Evolutionary conservation across 2,113 vertebrate genomes (phyloP).

Genomic region (Ammodytes marinus): DNA sequence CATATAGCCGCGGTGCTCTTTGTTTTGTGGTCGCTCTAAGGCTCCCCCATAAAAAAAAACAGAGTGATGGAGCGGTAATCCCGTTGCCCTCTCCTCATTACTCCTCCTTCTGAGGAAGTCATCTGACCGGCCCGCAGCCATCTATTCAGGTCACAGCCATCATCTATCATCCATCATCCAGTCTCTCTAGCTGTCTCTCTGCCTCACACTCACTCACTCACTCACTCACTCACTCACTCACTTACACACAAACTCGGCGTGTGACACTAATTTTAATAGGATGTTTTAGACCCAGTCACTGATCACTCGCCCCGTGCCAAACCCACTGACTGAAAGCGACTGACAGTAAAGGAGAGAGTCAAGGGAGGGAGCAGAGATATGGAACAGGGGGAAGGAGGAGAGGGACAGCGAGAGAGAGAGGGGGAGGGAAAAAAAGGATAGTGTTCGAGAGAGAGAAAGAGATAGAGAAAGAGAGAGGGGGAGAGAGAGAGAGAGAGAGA

Average conservation of each 20-base stretch:
- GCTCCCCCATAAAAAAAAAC: conserved; percentile 56
- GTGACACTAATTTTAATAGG: conserved; percentile 69
- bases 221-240: conserved; percentile 5
- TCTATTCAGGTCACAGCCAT: conserved; percentile 78
- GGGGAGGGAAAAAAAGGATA: not conserved
- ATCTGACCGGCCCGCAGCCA: conserved; percentile 64
- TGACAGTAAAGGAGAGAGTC: conserved; percentile 40
- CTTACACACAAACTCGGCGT: conserved; percentile 49
- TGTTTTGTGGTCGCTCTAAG: conserved; percentile 53
- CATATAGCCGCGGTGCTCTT: conserved; percentile 52
- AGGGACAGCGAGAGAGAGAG: conserved; percentile 28
- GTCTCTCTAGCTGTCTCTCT: conserved; percentile 37
- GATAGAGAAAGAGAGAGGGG: conserved; percentile 9
- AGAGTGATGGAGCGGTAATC: conserved; percentile 71
- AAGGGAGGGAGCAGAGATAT: conserved; percentile 17
- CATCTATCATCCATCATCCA: conserved; percentile 74
- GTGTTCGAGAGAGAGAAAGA: conserved; percentile 11
- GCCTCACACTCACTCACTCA: conserved; percentile 49
- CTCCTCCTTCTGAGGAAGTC: conserved; percentile 72
- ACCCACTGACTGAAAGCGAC: conserved; percentile 45
- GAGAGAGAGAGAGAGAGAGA: conserved; percentile 40
- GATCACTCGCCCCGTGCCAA: conserved; percentile 56
- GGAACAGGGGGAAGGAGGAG: conserved; percentile 4
- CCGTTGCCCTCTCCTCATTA: conserved; percentile 68
- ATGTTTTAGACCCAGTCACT: conserved; percentile 61